Percentiles rank a stretch among this genome's conserved stretches.
These are phyloP conservation scores for Protosalanx chinensis DNA, from an alignment of 2,797 vertebrate species.

Conservation along the genomic window DNA sequence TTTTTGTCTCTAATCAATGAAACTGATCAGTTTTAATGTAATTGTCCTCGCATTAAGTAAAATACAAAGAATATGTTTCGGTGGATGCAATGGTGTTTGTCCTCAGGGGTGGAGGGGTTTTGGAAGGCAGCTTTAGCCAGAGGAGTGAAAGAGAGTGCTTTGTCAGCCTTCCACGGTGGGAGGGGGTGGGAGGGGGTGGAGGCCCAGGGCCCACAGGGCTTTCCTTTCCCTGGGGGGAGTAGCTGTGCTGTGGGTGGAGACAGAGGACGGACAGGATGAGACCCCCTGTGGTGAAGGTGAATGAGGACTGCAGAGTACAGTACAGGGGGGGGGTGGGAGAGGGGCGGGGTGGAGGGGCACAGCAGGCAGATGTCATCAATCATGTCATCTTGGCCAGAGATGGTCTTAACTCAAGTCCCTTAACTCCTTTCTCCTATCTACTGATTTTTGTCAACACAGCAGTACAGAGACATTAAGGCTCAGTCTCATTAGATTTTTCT, in stretches of 20 bases:
- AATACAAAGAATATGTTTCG: conserved; percentile 12
- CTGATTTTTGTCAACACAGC: conserved; percentile 29
- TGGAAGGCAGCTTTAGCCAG: conserved; percentile 23
- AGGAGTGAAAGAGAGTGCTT: conserved; percentile 54
- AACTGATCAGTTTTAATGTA: conserved; percentile 39
- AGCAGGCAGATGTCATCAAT: conserved; percentile 50
- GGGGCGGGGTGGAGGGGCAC: conserved; percentile 10
- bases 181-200: conserved; percentile 15
- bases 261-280: conserved; percentile 52
- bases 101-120: conserved; percentile 31
- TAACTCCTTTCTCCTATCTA: background rate
- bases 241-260: conserved; percentile 51
- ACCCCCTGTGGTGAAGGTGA: conserved; percentile 41
- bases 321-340: conserved; percentile 43
- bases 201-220: conserved; percentile 16
- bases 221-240: conserved; percentile 44
- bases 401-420: conserved; percentile 30
- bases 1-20: conserved; percentile 17
- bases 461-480: background rate
- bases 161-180: conserved; percentile 49
- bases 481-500: background rate
- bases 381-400: conserved; percentile 34
- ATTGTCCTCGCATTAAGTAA: conserved; percentile 39
- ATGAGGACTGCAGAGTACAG: conserved; percentile 66
- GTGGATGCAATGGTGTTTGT: conserved; percentile 19